Evolutionary conservation across 1,140 invertebrate species (phyloP).

Genomic region (Phymorhynchus buccinoides): DNA sequence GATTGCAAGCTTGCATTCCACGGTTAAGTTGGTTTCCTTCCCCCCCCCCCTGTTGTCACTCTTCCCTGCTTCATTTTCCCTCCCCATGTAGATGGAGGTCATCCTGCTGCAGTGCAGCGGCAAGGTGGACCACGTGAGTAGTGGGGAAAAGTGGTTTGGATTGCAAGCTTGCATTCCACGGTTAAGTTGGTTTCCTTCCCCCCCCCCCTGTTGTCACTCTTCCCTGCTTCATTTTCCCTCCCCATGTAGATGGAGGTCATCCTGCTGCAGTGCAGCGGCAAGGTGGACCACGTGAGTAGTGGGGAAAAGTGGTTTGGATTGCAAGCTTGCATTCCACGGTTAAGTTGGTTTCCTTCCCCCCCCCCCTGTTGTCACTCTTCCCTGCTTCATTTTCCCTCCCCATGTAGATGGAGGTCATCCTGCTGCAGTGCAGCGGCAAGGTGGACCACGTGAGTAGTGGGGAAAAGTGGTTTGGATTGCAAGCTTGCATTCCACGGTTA

Average conservation of each 20-base stretch:
- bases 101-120: constrained; percentile 81
- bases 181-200: not conserved
- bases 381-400: not conserved
- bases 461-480: too few relatives aligned
- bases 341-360: not conserved
- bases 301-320: too few relatives aligned
- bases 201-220: not conserved
- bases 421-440: constrained; percentile 82
- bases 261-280: constrained; percentile 81
- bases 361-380: not conserved
- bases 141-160: too few relatives aligned
- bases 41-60: not conserved
- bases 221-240: not conserved
- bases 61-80: not conserved
- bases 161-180: too few relatives aligned
- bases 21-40: not conserved
- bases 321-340: too few relatives aligned
- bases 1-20: too few relatives aligned
- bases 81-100: not conserved
- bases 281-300: constrained; percentile 78
- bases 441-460: constrained; percentile 79
- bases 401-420: not conserved
- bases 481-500: too few relatives aligned
- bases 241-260: not conserved
- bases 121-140: constrained; percentile 78